Conservation (phyloP, 1,140 invertebrate species). For the Propsilocerus akamusi region DNA sequence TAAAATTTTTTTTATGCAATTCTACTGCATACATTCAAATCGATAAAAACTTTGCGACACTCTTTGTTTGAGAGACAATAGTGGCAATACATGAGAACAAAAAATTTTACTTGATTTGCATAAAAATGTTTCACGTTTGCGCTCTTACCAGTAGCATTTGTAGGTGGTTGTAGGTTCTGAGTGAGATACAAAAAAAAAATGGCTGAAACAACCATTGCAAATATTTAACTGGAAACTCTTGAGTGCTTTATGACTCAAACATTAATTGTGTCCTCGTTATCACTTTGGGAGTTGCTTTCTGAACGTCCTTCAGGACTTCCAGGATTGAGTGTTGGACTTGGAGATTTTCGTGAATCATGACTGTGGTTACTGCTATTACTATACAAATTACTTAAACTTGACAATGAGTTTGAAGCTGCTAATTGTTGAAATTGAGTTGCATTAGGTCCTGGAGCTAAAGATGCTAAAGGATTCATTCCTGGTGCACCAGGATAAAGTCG, state of each 20-base stretch:
- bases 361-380: slow-evolving; percentile 9
- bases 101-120: not conserved
- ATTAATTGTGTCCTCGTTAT: slow-evolving; percentile 23
- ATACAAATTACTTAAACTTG: not conserved
- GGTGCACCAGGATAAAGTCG: slow-evolving; percentile 17
- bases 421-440: not conserved
- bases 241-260: slow-evolving; percentile 13
- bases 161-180: not conserved
- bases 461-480: not conserved
- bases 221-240: not conserved
- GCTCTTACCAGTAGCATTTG: not conserved
- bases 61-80: not conserved
- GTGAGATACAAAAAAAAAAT: too few species aligned
- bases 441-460: not conserved
- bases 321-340: slow-evolving; percentile 22
- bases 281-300: slow-evolving; percentile 17
- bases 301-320: slow-evolving; percentile 23
- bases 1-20: not conserved
- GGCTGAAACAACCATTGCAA: not conserved
- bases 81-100: not conserved
- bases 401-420: not conserved
- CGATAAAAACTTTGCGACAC: not conserved
- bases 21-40: not conserved
- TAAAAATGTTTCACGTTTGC: not conserved
- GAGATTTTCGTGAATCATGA: slow-evolving; percentile 14